Evolutionary conservation across 2,797 vertebrate genomes (phyloP).

Genomic region (Fundulus diaphanus): DNA sequence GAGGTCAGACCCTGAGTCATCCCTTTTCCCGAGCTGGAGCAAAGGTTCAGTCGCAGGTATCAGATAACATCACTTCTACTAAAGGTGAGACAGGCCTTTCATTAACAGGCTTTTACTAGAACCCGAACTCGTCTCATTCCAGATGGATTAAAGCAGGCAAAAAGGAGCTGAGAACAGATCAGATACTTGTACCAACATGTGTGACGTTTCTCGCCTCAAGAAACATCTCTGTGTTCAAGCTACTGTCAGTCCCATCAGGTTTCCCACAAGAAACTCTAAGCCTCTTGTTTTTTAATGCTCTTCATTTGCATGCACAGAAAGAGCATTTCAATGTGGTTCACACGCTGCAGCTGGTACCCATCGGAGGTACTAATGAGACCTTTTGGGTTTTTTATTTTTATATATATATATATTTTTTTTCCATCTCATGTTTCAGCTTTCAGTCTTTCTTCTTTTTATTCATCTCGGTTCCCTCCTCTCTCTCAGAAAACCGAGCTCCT

Average conservation of each 20-base stretch:
- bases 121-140: conserved; percentile 49
- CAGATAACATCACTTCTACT: conserved; percentile 12
- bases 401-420: conserved; percentile 10
- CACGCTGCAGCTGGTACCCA: conserved; percentile 30
- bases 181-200: conserved; percentile 55
- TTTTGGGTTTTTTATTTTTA: not conserved
- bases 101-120: conserved; percentile 34
- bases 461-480: not conserved
- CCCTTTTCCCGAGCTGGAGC: not conserved
- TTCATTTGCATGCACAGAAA: conserved; percentile 26
- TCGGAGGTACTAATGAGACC: conserved; percentile 26
- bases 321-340: conserved; percentile 21
- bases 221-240: conserved; percentile 38
- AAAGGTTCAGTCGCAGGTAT: conserved; percentile 28
- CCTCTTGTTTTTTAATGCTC: conserved; percentile 12
- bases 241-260: conserved; percentile 45
- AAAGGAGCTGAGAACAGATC: conserved; percentile 24
- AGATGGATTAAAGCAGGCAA: conserved; percentile 22
- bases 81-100: conserved; percentile 20
- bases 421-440: conserved; percentile 21
- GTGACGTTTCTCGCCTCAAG: conserved; percentile 24
- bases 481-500: not conserved
- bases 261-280: conserved; percentile 25
- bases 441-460: conserved; percentile 12
- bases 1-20: conserved; percentile 26